Evolutionary conservation across 2,888 invertebrate genomes (phyloP).

Genomic region (Thymelicus lineola): DNA sequence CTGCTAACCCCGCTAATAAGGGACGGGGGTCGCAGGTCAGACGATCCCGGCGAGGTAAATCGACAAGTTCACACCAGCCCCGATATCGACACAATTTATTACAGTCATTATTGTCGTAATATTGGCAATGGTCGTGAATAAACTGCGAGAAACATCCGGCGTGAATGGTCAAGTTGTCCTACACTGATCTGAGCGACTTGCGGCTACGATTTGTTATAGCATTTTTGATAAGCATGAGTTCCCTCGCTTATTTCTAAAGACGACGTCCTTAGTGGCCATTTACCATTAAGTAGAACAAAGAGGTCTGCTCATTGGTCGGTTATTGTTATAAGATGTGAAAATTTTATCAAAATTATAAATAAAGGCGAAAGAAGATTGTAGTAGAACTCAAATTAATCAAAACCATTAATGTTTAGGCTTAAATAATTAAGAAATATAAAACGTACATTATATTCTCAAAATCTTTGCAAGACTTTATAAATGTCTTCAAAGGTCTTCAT

Average conservation of each 20-base stretch:
- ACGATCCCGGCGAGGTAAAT: conserved; percentile 39
- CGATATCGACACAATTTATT: conserved; percentile 51
- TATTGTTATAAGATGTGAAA: too few relatives aligned
- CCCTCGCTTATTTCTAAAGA: too few relatives aligned
- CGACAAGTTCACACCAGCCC: conserved; percentile 43
- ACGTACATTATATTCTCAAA: conserved; percentile 3
- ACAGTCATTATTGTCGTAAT: conserved; percentile 50
- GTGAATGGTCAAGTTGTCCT: background rate
- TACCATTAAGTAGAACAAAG: too few relatives aligned
- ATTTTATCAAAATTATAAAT: too few relatives aligned
- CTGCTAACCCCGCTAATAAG: conserved; percentile 28
- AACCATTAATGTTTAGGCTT: background rate
- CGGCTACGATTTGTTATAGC: background rate
- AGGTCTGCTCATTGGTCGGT: too few relatives aligned
- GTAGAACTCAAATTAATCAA: background rate
- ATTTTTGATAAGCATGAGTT: too few relatives aligned
- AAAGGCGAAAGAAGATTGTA: too few relatives aligned
- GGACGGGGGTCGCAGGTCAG: conserved; percentile 25
- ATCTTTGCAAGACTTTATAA: conserved; percentile 22
- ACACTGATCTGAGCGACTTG: background rate
- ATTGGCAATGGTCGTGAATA: conserved; percentile 41
- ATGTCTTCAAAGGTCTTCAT: conserved; percentile 22
- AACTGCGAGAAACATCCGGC: conserved; percentile 29
- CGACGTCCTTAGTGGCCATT: too few relatives aligned
- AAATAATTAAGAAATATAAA: background rate